These are phyloP conservation scores for Pongo abelii DNA, from an alignment of 2,113 vertebrate genomes.

Conservation along the genomic window DNA sequence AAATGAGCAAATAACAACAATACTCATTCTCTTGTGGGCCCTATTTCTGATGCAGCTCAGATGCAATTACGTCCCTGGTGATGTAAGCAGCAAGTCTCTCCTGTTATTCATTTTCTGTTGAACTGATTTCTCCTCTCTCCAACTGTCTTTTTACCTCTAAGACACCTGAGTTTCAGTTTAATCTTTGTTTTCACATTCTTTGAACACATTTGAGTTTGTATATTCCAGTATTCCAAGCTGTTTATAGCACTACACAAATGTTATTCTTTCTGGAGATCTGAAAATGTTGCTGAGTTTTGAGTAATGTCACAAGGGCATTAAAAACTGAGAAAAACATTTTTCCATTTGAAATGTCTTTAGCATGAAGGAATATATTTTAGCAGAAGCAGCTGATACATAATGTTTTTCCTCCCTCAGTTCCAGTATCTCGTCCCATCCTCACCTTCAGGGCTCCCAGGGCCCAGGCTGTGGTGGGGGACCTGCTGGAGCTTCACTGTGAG, in stretches of 20 bases:
- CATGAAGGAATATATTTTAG: background rate
- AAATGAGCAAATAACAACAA: background rate
- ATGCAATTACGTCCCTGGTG: background rate
- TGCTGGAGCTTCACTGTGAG: background rate
- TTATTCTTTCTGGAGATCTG: background rate
- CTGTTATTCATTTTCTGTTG: background rate
- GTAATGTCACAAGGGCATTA: background rate
- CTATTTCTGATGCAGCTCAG: background rate
- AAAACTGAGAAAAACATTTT: background rate
- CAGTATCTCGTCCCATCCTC: background rate
- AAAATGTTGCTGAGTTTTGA: background rate
- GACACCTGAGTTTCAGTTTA: background rate
- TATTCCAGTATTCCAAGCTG: background rate
- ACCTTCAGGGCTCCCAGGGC: background rate
- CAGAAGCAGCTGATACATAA: background rate
- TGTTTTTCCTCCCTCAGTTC: background rate
- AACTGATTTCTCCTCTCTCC: background rate
- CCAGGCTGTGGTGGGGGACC: background rate
- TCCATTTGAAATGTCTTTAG: background rate
- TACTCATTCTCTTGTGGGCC: background rate
- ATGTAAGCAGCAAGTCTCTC: background rate
- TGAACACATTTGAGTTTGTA: background rate
- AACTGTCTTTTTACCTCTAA: background rate
- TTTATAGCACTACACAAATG: background rate
- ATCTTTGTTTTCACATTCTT: background rate